Conservation (phyloP, 1,140 invertebrate species). For the Brachionus rotundiformis region DNA sequence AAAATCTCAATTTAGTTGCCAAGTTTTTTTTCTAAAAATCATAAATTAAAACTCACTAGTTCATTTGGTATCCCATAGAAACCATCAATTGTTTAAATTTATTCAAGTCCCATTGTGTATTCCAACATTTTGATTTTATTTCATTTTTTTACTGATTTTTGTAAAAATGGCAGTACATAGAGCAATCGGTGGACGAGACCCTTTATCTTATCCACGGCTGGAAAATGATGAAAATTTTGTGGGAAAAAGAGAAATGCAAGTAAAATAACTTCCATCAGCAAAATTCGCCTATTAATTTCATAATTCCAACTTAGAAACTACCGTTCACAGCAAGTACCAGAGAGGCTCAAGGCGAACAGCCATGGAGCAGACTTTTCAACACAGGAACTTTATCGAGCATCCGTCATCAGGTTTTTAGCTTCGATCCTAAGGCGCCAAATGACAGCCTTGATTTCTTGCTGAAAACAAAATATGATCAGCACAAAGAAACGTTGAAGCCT, state of each 20-base stretch:
- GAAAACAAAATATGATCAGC: constrained; percentile 63
- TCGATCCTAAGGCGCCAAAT: constrained; percentile 60
- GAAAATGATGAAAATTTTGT: constrained; percentile 60
- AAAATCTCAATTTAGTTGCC: constrained; percentile 10
- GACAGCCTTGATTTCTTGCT: constrained; percentile 63
- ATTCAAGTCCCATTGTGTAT: not conserved
- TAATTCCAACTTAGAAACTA: constrained; percentile 25
- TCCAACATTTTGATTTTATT: constrained; percentile 19
- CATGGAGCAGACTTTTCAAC: constrained; percentile 61
- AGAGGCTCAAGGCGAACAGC: constrained; percentile 56
- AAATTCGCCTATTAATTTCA: not conserved
- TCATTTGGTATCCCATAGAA: constrained; percentile 33
- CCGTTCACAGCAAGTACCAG: not conserved
- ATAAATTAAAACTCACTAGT: constrained; percentile 17
- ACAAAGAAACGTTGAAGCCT: constrained; percentile 59
- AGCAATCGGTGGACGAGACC: constrained; percentile 55
- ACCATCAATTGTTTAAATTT: constrained; percentile 44
- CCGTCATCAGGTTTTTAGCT: constrained; percentile 59
- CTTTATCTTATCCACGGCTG: constrained; percentile 60
- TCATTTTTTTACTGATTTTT: not conserved
- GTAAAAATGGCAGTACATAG: constrained; percentile 49
- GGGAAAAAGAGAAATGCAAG: constrained; percentile 55
- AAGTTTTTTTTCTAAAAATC: constrained; percentile 29
- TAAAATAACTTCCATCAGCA: too few species aligned
- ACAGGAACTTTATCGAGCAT: constrained; percentile 59